A percentile compares a stretch with the other conserved stretches of the same genome.
phyloP scores from a whole-genome alignment of 2,797 vertebrate genomes.

The Pangasius macronema region DNA sequence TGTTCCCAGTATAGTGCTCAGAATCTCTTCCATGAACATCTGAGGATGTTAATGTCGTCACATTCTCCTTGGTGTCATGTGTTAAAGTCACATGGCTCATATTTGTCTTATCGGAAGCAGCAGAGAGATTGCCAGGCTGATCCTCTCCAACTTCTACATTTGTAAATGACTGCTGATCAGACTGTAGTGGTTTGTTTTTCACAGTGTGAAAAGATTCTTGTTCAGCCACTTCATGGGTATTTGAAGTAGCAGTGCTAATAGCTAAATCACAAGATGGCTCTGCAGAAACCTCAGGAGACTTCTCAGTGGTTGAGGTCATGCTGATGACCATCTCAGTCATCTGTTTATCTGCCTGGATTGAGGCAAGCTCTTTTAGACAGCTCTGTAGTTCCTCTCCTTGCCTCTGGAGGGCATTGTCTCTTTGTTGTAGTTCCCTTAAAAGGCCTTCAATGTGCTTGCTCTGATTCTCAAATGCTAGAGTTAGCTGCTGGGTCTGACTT shows the following conservation, averaged over 20 bases:
- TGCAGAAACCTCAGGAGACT: constrained; percentile 22
- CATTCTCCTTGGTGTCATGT: not conserved
- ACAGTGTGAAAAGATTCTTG: constrained; percentile 21
- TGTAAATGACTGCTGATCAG: constrained; percentile 19
- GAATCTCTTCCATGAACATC: constrained; percentile 4
- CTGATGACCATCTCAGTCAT: constrained; percentile 8
- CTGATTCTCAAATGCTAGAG: constrained; percentile 78
- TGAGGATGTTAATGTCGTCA: not conserved
- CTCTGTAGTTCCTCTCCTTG: constrained; percentile 69
- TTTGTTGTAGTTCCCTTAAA: constrained; percentile 73
- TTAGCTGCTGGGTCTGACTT: constrained; percentile 76
- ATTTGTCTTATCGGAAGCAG: constrained; percentile 22
- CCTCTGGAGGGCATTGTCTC: constrained; percentile 66
- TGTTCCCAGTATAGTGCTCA: constrained; percentile 7
- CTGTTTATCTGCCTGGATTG: constrained; percentile 49
- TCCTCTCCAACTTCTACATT: not conserved
- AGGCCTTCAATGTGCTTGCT: constrained; percentile 76
- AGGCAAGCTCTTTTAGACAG: constrained; percentile 60
- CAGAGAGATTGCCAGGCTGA: not conserved
- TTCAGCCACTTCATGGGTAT: constrained; percentile 15
- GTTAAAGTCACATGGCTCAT: not conserved
- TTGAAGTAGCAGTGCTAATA: constrained; percentile 25
- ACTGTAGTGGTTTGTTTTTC: constrained; percentile 5
- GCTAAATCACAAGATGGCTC: constrained; percentile 34
- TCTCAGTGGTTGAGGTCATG: not conserved